phyloP scores from a whole-genome alignment of 2,113 vertebrate species.

The Pangasianodon gigas region DNA sequence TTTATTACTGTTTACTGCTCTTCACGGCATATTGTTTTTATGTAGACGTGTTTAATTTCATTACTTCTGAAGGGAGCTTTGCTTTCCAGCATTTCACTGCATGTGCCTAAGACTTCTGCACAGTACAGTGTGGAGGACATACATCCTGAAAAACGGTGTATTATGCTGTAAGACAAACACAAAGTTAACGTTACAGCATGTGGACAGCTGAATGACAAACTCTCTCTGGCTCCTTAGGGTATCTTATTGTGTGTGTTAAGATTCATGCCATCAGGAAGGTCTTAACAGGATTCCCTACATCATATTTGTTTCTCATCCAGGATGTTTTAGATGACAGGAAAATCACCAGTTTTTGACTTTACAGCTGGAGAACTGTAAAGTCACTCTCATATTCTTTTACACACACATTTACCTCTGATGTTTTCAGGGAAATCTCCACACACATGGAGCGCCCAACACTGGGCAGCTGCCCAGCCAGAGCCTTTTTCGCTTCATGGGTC shows the following conservation, averaged over 20 bases:
- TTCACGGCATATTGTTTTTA: no score
- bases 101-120: no score
- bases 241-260: background rate
- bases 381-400: background rate
- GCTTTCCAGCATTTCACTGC: no score
- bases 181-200: background rate
- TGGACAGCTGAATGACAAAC: background rate
- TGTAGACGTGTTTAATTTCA: no score
- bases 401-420: constrained; percentile 86
- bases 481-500: constrained; percentile 98
- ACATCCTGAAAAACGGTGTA: background rate
- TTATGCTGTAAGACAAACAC: background rate
- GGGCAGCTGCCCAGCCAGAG: constrained; percentile 91
- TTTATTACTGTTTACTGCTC: no score
- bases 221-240: background rate
- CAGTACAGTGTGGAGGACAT: no score
- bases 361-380: no score
- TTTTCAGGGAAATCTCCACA: constrained; percentile 98
- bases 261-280: background rate
- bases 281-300: background rate
- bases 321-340: background rate
- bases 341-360: background rate
- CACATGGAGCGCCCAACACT: constrained; percentile 96
- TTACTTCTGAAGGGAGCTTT: no score
- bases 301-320: background rate